Evolutionary conservation across 2,888 invertebrate species (phyloP), one percentile per base, ranked within the genome.

Genomic region (Thereva nobilitata): DNA sequence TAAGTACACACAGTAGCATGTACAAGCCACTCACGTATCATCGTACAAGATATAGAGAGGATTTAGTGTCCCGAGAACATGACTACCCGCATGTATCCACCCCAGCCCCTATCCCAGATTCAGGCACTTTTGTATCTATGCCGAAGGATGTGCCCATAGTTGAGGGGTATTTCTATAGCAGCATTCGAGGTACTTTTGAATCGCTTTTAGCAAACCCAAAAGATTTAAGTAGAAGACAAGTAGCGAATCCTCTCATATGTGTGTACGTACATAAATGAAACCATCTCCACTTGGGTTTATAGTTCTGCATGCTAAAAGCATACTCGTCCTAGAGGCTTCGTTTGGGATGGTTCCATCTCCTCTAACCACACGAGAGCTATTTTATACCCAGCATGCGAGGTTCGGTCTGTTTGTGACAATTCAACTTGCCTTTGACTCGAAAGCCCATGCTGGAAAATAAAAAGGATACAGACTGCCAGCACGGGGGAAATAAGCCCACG

Each of bases 361-460:
- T 5, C 35, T 5, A 3, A 35, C 52, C 8, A 4, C 12, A 35
- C 35, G 3, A 5, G 10, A 9, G 35, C 4, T 52, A 49, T n/a
- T 23, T 8, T 34, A 12, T 59, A 35, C 37, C 59, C 47, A 63
- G 45, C 44, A 52, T 64, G 42, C 53, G 53, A 38, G 53, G 35
- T 42, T 64, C 53, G 53, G 64, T 53, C 64, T 64, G 64, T 53
- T 64, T 64, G 64, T 64, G 64, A 64, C 64, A 64, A 53, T 64
- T 63, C 52, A 63, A 63, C 52, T 63, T 52, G 50, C 34, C 52
- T 63, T 63, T 63, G 63, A 63, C 52, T 63, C 63, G 50, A 37
- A 49, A 45, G 44, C 44, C 42, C 12, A 47, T 5, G 12, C 47
- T 10, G 12, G 47, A 12, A 47, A 47, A 47, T 10, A 10, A 37